Evolutionary conservation across 2,113 vertebrate species (phyloP).

Genomic region (Sapayoa aenigma): DNA sequence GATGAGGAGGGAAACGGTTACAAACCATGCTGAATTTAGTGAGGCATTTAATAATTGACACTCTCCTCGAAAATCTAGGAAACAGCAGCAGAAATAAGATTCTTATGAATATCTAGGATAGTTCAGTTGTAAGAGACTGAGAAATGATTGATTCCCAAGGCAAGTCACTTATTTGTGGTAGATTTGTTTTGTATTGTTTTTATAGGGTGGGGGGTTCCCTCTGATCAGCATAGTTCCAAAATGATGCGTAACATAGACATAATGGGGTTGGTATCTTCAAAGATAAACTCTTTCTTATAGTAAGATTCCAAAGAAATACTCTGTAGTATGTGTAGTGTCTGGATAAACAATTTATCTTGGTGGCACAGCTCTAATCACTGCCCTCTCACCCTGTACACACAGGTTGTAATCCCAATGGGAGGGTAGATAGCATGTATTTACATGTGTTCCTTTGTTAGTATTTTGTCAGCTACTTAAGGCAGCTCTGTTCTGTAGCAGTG

Average conservation of each 20-base stretch:
- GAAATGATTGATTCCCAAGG: slow-evolving; percentile 27
- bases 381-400: slow-evolving; percentile 81
- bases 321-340: slow-evolving; percentile 60
- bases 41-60: slow-evolving; percentile 58
- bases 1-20: slow-evolving; percentile 25
- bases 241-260: neutral
- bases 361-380: slow-evolving; percentile 74
- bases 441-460: slow-evolving; percentile 88
- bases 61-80: slow-evolving; percentile 27
- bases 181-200: slow-evolving; percentile 43
- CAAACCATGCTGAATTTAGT: slow-evolving; percentile 42
- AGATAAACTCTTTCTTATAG: slow-evolving; percentile 57
- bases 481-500: slow-evolving; percentile 68
- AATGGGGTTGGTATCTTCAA: slow-evolving; percentile 39
- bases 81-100: slow-evolving; percentile 58
- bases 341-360: slow-evolving; percentile 77
- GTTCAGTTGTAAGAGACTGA: slow-evolving; percentile 2
- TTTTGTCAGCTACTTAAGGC: slow-evolving; percentile 79
- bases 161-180: slow-evolving; percentile 40
- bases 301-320: slow-evolving; percentile 60
- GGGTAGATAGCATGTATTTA: slow-evolving; percentile 84
- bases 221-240: slow-evolving; percentile 15
- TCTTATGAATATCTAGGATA: slow-evolving; percentile 35
- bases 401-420: slow-evolving; percentile 84
- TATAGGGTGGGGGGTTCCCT: neutral